Percentiles rank a stretch among this genome's conserved stretches.
Evolutionary conservation across 2,888 invertebrate genomes (phyloP).

Genomic region (Sussaba pulchella): DNA sequence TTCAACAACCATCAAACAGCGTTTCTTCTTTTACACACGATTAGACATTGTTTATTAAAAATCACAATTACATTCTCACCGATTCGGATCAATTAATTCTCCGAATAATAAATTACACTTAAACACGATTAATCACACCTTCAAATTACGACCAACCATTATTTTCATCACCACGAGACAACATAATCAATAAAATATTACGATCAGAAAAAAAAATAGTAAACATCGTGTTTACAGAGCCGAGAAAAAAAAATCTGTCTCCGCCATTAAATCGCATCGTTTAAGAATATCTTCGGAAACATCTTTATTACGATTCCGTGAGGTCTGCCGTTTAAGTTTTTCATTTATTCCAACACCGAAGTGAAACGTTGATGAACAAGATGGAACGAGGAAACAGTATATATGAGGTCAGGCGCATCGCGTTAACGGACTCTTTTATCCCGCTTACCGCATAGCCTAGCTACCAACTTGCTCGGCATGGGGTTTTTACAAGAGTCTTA

Average conservation of each 20-base stretch:
- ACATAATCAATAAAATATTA: neutral
- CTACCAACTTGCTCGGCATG: slow-evolving; percentile 55
- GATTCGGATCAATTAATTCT: no score
- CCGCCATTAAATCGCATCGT: neutral
- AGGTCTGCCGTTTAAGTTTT: neutral
- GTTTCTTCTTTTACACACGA: neutral
- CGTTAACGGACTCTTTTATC: slow-evolving; percentile 50
- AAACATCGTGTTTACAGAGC: neutral
- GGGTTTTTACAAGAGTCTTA: slow-evolving; percentile 80
- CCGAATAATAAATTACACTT: no score
- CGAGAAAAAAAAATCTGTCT: neutral
- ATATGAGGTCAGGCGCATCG: slow-evolving; percentile 17
- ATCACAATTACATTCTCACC: slow-evolving; percentile 1
- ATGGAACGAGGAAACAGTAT: slow-evolving; percentile 25
- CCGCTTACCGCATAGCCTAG: slow-evolving; percentile 76
- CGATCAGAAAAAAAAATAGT: neutral
- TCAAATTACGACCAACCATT: neutral
- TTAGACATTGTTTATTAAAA: neutral
- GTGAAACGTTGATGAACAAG: neutral
- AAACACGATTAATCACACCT: no score
- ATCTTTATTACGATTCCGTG: slow-evolving; percentile 23
- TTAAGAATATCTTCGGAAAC: neutral
- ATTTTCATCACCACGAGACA: neutral
- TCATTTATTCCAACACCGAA: slow-evolving; percentile 15
- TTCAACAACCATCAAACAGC: no score